These are phyloP conservation scores for Ceratothoa steindachneri DNA, from an alignment of 2,888 invertebrate genomes.

Conservation along the genomic window DNA sequence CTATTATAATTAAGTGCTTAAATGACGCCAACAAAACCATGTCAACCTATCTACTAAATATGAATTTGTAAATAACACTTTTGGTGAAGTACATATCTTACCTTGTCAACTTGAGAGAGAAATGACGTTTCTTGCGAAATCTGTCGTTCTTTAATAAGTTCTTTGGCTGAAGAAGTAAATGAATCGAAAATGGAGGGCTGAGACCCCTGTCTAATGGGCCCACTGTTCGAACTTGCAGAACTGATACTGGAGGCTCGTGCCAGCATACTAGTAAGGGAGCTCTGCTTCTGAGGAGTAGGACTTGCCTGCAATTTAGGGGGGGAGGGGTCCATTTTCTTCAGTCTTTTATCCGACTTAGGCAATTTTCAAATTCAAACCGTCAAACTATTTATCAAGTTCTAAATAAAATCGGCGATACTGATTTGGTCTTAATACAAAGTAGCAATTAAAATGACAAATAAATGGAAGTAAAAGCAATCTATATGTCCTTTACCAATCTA, in stretches of 20 bases:
- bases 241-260: conserved; percentile 65
- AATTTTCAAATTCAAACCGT: too few relatives aligned
- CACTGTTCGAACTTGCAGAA: conserved; percentile 54
- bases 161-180: conserved; percentile 81
- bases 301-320: conserved; percentile 17
- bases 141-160: conserved; percentile 80
- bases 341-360: too few relatives aligned
- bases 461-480: too few relatives aligned
- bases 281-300: conserved; percentile 58
- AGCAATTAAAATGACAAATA: too few relatives aligned
- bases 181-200: conserved; percentile 82
- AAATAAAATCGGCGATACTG: too few relatives aligned
- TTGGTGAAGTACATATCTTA: conserved; percentile 20
- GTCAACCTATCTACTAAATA: too few relatives aligned
- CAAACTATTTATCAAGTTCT: too few relatives aligned
- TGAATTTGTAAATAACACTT: too few relatives aligned
- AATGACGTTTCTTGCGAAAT: conserved; percentile 75
- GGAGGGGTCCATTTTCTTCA: neutral
- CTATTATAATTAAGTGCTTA: too few relatives aligned
- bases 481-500: too few relatives aligned
- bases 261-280: conserved; percentile 61
- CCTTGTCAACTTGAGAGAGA: conserved; percentile 47
- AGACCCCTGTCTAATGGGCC: conserved; percentile 64
- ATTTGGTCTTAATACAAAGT: too few relatives aligned
- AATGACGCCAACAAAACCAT: too few relatives aligned